Percentiles rank a stretch among this genome's conserved stretches.
Evolutionary conservation across 1,140 invertebrate genomes (phyloP).

Genomic region (Drosophila ogumai): DNA sequence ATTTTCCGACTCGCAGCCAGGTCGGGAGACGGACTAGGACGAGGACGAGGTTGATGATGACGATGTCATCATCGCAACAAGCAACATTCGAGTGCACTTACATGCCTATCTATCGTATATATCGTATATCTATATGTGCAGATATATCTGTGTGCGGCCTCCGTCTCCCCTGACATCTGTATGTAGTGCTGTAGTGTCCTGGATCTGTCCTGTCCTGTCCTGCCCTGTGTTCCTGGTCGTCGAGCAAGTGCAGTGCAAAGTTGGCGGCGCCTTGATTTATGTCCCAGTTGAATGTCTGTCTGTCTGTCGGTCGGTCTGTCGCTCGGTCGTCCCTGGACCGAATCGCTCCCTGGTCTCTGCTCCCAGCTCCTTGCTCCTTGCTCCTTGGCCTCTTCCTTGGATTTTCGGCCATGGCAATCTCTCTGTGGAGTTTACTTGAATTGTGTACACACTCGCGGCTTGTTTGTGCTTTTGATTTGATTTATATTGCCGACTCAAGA

Average conservation of each 20-base stretch:
- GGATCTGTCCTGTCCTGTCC: constrained; percentile 10
- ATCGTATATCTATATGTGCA: constrained; percentile 36
- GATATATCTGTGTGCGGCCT: constrained; percentile 51
- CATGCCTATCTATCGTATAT: constrained; percentile 63
- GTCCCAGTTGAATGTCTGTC: constrained; percentile 48
- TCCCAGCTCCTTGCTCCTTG: not conserved
- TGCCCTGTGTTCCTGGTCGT: constrained; percentile 4
- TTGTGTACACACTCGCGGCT: constrained; percentile 63
- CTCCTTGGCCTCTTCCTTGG: constrained; percentile 4
- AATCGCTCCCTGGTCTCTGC: not conserved
- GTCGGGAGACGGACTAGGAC: not conserved
- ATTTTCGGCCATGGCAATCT: constrained; percentile 53
- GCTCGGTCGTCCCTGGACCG: constrained; percentile 11
- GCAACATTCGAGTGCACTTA: constrained; percentile 64
- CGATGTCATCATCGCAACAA: constrained; percentile 57
- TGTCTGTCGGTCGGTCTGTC: not conserved
- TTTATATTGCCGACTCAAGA: constrained; percentile 60
- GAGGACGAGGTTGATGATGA: constrained; percentile 34
- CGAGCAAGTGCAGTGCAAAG: constrained; percentile 58
- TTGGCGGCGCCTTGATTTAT: constrained; percentile 63
- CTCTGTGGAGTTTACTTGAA: constrained; percentile 51
- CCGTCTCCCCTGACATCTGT: constrained; percentile 20
- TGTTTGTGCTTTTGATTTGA: constrained; percentile 65
- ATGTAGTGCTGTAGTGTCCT: constrained; percentile 8
- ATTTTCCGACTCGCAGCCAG: constrained; percentile 35